Evolutionary conservation across 2,113 vertebrate species (phyloP), one percentile per base, ranked within the genome.

Genomic region (Austrofundulus limnaeus): DNA sequence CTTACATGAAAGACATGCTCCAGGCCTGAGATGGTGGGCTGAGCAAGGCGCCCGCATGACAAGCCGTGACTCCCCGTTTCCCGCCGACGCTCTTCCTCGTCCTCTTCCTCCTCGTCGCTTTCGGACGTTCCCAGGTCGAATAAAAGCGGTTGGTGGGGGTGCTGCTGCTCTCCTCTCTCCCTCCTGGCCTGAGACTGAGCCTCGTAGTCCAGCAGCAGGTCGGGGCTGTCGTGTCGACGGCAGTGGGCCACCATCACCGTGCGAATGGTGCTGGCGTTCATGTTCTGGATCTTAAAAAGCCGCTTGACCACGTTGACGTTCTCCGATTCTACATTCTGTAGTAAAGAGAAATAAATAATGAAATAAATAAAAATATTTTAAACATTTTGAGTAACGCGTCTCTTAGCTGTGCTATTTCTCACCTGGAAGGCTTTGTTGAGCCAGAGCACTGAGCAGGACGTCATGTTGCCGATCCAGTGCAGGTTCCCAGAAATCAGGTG

Each of bases 381-480:
- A 15, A 39, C 25, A 4, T 28, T 57, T 43, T 39, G n/a, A 8
- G 12, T 53, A 13, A 16, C 5, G n/a, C n/a, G 12, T 56, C 5
- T 55, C 21, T 5, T 34, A 20, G 45, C 50, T 4, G 25, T 4
- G 25, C 3, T 17, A 2, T 1, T 13, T 43, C 89, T 52, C 45
- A 98, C 97, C 97, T 98, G 97, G 86, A 98, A 98, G 64, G 97
- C 96, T 4, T 98, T 97, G 87, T 97, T 98, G 66, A 99, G 94
- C 97, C 96, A 98, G 17, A 99, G 93, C 77, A 98, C 96, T 0
- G 97, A 98, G 78, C 96, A 98, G 49, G 97, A 99, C 8, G 96
- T 98, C 84, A 98, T 92, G 62, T 95, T 94, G 0, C 97, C 96
- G 0, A 98, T 98, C 75, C 95, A 96, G 75, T 98, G 95, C 82